Evolutionary conservation across 2,797 vertebrate species (phyloP), one percentile per base, ranked within the genome.

Genomic region (Varecia variegata): DNA sequence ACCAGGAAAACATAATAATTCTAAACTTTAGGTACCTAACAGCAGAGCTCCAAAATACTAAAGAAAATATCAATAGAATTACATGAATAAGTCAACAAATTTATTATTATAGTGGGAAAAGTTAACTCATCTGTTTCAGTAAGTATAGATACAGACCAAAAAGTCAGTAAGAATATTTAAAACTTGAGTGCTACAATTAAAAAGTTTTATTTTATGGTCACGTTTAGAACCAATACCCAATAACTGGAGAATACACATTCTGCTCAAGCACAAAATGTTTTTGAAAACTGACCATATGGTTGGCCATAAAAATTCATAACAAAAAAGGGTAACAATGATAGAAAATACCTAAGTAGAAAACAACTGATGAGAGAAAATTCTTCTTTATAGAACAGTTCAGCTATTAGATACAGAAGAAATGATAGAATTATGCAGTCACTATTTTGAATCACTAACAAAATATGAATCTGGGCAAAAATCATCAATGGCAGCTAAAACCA

Each of bases 371-470:
- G 20, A 40, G 5, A 74, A 91, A 90, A 94, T 56, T 86, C 25
- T 90, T 90, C 56, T 77, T 85, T 68, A 58, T n/a, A 86, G 54
- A 86, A 65, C 15, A 92, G n/a, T 81, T 77, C 54, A 56, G 38
- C 20, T 74, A 67, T 60, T 52, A 58, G 52, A 90, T 79, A 30
- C 15, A 90, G 35, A 90, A 84, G 62, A 62, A 95, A 92, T 81
- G 38, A 81, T 6, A 81, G 88, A 94, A 73, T 82, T 89, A 89
- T 20, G 47, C 2, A 81, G 77, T 81, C 47, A 74, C 10, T 17
- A 82, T 74, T 95, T 81, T 82, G 8, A 67, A 80, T 32, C 84
- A 92, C 71, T 56, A 92, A 87, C 56, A 67, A 80, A 60, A 92
- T 81, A 70, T 38, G 50, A 86, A 80, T 25, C 9, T 47, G 81